Base-by-base conservation (phyloP, 2,888 invertebrate species). In the Hymenopus coronatus region DNA sequence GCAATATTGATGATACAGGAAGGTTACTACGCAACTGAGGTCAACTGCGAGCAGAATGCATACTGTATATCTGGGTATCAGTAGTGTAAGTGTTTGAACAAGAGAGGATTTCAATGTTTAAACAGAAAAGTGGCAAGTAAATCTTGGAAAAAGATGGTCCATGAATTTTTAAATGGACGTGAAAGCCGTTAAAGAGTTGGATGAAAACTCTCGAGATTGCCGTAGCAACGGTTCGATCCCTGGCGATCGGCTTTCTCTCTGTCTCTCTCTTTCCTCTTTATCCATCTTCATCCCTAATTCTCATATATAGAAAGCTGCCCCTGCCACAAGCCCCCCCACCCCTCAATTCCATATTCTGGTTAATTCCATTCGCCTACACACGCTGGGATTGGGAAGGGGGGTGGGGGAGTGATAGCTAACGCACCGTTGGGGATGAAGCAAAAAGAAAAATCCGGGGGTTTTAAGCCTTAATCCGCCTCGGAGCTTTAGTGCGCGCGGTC, bases 401-500 rank as follows among this genome's bases (percentile, higher is more conserved):
- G 9, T n/a, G 54, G 85, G 46, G 40, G 54, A 85, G 46, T n/a
- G 46, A 28, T 27, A n/a, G 46, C 40, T 40, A 27, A n/a, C 54
- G 85, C 46, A 85, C 54, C 54, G 54, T 70, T 70, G 85, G 84
- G 87, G 88, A 84, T 88, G 87, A 82, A 87, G 89, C 89, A 87
- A 89, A 89, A 87, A 86, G 89, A 89, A 88, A 89, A 89, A 89
- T 88, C 88, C 88, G 54, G 89, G 88, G 88, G 88, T 89, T 89
- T 89, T 89, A 89, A 89, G 89, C 89, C 89, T 89, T 89, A 89
- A 89, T 89, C 89, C 89, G 88, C 88, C 86, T 82, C 87, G 86
- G 83, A 88, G 89, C 89, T 89, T 89, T 89, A 86, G 87, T 89
- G 83, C 88, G 88, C 89, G 89, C 81, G 88, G 84, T 83, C 88